Conservation (phyloP, 2,888 invertebrate genomes). For the Agrotis exclamationis region DNA sequence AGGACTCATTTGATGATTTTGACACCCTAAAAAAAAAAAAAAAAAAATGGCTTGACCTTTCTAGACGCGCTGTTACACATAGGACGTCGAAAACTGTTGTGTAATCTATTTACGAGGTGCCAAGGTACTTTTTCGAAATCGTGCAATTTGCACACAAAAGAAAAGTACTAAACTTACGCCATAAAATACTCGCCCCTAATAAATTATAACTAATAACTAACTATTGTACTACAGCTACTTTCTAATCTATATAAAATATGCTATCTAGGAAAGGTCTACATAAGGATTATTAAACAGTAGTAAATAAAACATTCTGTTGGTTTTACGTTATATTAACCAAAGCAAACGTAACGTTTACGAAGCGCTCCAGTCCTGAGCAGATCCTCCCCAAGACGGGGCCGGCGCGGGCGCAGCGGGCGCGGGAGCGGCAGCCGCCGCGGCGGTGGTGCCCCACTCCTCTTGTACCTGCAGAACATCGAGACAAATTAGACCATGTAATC, state of each 20-base stretch:
- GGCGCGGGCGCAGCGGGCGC: conserved; percentile 85
- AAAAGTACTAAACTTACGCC: background rate
- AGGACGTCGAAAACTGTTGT: background rate
- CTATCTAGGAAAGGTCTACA: conserved; percentile 8
- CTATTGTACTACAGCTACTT: conserved; percentile 9
- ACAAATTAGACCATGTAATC: background rate
- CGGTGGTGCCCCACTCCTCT: conserved; percentile 90
- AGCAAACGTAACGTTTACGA: conserved; percentile 76
- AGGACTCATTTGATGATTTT: too few relatives aligned
- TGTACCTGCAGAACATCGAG: conserved; percentile 80
- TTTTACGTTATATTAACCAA: conserved; percentile 80
- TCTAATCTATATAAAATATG: background rate
- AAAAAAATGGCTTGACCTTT: too few relatives aligned
- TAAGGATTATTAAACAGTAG: background rate
- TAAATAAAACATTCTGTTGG: conserved; percentile 70
- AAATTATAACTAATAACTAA: background rate
- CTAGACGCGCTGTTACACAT: too few relatives aligned
- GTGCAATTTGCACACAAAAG: background rate
- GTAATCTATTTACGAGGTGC: background rate
- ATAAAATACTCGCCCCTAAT: background rate
- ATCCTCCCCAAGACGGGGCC: conserved; percentile 92
- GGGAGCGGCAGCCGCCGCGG: conserved; percentile 79
- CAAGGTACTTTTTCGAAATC: background rate
- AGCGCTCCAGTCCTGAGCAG: conserved; percentile 91
- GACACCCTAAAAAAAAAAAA: too few relatives aligned